Percentiles rank a stretch among this genome's conserved stretches.
Evolutionary conservation across 1,140 invertebrate species (phyloP).

Genomic region (Magallana gigas): DNA sequence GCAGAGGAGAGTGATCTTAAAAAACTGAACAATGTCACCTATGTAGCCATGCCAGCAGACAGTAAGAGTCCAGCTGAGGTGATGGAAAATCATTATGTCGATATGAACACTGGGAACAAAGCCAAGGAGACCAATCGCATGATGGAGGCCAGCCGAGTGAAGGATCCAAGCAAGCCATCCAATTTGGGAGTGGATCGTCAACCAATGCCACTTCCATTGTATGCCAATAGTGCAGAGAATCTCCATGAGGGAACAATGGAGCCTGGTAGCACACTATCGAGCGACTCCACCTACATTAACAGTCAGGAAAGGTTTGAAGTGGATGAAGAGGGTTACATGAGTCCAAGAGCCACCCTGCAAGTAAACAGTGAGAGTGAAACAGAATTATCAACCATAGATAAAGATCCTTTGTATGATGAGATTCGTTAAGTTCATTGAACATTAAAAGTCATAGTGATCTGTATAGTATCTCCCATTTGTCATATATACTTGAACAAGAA

Average conservation of each 20-base stretch:
- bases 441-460: too few species aligned
- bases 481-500: not conserved
- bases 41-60: not conserved
- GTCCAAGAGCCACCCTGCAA: not conserved
- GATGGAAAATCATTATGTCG: constrained; percentile 29
- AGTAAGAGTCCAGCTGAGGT: not conserved
- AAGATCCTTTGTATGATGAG: constrained; percentile 39
- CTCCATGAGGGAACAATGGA: constrained; percentile 8
- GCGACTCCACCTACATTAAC: not conserved
- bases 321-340: constrained; percentile 33
- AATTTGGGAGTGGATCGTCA: constrained; percentile 22
- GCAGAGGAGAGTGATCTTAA: constrained; percentile 47
- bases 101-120: constrained; percentile 39
- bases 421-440: constrained; percentile 8
- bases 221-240: constrained; percentile 40
- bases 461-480: too few species aligned
- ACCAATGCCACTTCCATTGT: constrained; percentile 9
- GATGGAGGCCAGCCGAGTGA: constrained; percentile 38
- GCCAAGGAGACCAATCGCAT: constrained; percentile 37
- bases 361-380: not conserved
- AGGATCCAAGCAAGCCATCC: constrained; percentile 42
- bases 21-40: constrained; percentile 26
- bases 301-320: not conserved
- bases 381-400: not conserved
- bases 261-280: not conserved